A percentile compares a stretch with the other conserved stretches of the same genome.
Evolutionary conservation across 2,888 invertebrate genomes (phyloP).

Genomic region (Deladenus siricidicola): DNA sequence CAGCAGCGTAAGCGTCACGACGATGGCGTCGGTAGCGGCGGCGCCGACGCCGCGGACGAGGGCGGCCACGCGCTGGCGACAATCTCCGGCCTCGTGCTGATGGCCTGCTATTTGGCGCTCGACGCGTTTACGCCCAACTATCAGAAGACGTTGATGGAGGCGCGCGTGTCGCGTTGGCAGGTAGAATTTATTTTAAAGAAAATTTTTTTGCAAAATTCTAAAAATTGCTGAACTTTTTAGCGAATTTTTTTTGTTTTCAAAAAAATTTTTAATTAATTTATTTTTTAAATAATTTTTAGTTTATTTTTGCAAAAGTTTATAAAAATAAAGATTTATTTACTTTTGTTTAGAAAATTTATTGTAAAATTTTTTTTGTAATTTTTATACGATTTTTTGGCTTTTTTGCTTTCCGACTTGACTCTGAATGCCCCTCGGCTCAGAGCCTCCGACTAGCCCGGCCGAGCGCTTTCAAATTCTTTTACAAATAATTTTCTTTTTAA

Average conservation of each 20-base stretch:
- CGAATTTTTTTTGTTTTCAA: too few relatives aligned
- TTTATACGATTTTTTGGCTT: too few relatives aligned
- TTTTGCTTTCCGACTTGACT: too few relatives aligned
- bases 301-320: not conserved
- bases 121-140: conserved; percentile 98
- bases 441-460: too few relatives aligned
- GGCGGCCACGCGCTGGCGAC: conserved; percentile 4
- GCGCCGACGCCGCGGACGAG: not conserved
- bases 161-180: conserved; percentile 4
- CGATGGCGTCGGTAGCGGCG: not conserved
- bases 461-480: too few relatives aligned
- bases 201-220: not conserved
- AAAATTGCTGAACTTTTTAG: not conserved
- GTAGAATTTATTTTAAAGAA: not conserved
- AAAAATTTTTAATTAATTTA: not conserved
- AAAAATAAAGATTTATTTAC: too few relatives aligned
- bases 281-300: not conserved
- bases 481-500: too few relatives aligned
- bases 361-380: too few relatives aligned
- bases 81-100: conserved; percentile 69
- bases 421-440: too few relatives aligned
- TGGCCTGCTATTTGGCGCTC: conserved; percentile 80
- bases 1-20: too few relatives aligned
- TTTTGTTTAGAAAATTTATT: too few relatives aligned
- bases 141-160: conserved; percentile 65